A percentile compares a stretch with the other conserved stretches of the same genome.
Evolutionary conservation across 2,797 vertebrate genomes (phyloP).

Genomic region (Anguilla marmorata): DNA sequence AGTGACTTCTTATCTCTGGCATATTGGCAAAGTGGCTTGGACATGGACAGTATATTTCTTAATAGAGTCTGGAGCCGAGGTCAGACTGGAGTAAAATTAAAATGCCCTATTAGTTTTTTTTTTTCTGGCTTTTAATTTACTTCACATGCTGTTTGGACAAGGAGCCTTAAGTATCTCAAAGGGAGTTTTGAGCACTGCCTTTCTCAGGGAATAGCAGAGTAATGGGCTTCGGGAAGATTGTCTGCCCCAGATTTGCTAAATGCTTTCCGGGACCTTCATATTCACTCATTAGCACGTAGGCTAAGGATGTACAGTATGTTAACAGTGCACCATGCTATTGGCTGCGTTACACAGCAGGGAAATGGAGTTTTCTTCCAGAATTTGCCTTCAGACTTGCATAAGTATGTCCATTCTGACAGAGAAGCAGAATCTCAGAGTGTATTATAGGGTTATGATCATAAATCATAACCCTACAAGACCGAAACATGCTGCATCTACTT

Average conservation of each 20-base stretch:
- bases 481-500: background rate
- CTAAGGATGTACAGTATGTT: background rate
- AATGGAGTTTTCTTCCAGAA: background rate
- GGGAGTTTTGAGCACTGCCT: background rate
- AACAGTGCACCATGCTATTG: background rate
- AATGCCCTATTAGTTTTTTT: background rate
- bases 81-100: conserved; percentile 9
- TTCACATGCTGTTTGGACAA: background rate
- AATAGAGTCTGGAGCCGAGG: background rate
- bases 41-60: background rate
- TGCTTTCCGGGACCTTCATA: background rate
- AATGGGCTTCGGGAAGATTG: background rate
- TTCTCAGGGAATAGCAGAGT: background rate
- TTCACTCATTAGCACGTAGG: background rate
- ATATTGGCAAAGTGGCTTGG: background rate
- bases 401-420: background rate
- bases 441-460: background rate
- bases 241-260: background rate
- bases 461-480: background rate
- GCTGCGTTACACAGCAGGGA: background rate
- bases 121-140: conserved; percentile 4
- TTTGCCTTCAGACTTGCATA: background rate
- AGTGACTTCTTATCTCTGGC: background rate
- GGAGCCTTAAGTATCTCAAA: background rate
- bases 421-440: background rate